phyloP scores from a whole-genome alignment of 2,113 vertebrate species.

The Sarotherodon lohbergeri region DNA sequence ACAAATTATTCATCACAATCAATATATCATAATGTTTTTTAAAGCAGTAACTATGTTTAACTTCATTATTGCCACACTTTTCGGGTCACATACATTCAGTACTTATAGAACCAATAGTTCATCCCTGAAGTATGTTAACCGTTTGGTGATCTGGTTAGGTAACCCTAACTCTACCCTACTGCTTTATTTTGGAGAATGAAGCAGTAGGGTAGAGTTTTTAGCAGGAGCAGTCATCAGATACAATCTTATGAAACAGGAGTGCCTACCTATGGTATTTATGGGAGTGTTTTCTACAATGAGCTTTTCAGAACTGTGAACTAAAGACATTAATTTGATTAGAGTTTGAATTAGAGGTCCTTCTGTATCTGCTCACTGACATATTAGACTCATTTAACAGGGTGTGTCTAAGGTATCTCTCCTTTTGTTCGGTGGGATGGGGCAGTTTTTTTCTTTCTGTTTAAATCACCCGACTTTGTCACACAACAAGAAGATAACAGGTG shows the following conservation, averaged over 20 bases:
- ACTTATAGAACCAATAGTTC: background rate
- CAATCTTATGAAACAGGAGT: too few species aligned
- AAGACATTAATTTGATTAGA: background rate
- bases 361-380: background rate
- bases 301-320: background rate
- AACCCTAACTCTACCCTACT: background rate
- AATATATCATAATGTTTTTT: background rate
- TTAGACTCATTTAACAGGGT: background rate
- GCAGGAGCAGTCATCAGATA: background rate
- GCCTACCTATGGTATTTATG: background rate
- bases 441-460: background rate
- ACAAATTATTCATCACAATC: background rate
- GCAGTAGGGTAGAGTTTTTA: too few species aligned
- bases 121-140: background rate
- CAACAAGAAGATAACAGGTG: background rate
- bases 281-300: background rate
- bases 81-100: background rate
- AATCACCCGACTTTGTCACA: background rate
- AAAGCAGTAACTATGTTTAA: background rate
- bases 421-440: rapidly evolving
- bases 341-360: background rate
- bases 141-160: background rate
- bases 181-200: background rate
- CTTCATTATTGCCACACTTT: background rate
- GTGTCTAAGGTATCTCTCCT: background rate